Evolutionary conservation across 1,140 invertebrate genomes (phyloP).

Genomic region (Hyles euphorbiae): DNA sequence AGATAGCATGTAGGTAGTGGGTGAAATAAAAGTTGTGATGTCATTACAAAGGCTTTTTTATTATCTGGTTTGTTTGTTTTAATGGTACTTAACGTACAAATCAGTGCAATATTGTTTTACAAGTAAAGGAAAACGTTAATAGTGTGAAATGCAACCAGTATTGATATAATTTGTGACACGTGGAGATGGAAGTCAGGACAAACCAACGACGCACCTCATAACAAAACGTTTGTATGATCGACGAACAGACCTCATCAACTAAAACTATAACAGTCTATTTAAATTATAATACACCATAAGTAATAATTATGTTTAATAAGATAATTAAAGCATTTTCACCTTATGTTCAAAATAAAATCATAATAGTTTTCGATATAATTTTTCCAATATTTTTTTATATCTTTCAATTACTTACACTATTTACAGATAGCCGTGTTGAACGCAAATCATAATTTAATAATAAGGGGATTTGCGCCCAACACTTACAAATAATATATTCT

Average conservation of each 20-base stretch:
- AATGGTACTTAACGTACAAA: slow-evolving; percentile 43
- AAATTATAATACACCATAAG: slow-evolving; percentile 70
- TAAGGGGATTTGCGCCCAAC: slow-evolving; percentile 49
- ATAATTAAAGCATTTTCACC: slow-evolving; percentile 74
- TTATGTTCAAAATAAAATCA: slow-evolving; percentile 70
- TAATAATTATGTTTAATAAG: slow-evolving; percentile 63
- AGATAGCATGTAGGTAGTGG: too few species aligned
- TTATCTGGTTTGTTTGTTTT: slow-evolving; percentile 41
- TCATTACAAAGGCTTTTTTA: slow-evolving; percentile 23
- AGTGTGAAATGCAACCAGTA: slow-evolving; percentile 33
- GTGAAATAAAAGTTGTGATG: slow-evolving; percentile 8
- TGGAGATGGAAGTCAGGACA: slow-evolving; percentile 7
- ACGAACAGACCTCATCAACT: slow-evolving; percentile 49
- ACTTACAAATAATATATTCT: slow-evolving; percentile 43
- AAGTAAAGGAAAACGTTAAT: slow-evolving; percentile 37
- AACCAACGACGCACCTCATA: slow-evolving; percentile 17
- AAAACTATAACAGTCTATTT: slow-evolving; percentile 73
- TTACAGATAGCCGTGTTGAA: slow-evolving; percentile 55
- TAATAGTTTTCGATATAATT: slow-evolving; percentile 62
- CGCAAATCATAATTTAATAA: slow-evolving; percentile 64
- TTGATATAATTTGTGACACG: slow-evolving; percentile 37
- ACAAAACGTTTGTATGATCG: slow-evolving; percentile 45
- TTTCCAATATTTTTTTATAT: slow-evolving; percentile 51
- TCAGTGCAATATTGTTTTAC: slow-evolving; percentile 45
- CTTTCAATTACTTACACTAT: slow-evolving; percentile 62